phyloP scores from a whole-genome alignment of 2,797 vertebrate genomes.

The Garrulus glandarius region DNA sequence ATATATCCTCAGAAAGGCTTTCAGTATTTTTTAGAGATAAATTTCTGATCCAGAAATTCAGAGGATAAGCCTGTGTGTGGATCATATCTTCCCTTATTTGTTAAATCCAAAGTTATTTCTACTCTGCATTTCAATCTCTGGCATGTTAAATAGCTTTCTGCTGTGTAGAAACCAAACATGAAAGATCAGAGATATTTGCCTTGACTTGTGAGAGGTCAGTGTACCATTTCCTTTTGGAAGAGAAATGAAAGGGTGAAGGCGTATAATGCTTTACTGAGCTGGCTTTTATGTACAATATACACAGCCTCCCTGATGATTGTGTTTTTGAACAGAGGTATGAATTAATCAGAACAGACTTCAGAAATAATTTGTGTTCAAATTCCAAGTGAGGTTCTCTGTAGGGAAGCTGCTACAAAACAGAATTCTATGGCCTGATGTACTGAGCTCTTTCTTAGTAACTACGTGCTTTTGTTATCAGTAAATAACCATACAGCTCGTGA shows the following conservation, averaged over 20 bases:
- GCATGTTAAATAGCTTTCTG: constrained; percentile 18
- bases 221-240: neutral
- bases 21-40: neutral
- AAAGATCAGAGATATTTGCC: neutral
- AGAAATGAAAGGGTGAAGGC: neutral
- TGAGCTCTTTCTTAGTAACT: neutral
- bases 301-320: neutral
- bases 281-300: neutral
- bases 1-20: neutral
- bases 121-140: neutral
- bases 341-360: neutral
- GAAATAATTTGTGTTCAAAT: neutral
- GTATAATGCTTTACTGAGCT: neutral
- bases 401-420: neutral
- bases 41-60: neutral
- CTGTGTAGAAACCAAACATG: neutral
- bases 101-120: neutral
- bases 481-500: neutral
- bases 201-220: neutral
- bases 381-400: neutral
- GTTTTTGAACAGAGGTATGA: neutral
- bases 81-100: neutral
- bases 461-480: neutral
- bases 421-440: neutral
- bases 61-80: neutral